These are phyloP conservation scores for Arenaria interpres DNA, from an alignment of 2,113 vertebrate species.

Conservation along the genomic window DNA sequence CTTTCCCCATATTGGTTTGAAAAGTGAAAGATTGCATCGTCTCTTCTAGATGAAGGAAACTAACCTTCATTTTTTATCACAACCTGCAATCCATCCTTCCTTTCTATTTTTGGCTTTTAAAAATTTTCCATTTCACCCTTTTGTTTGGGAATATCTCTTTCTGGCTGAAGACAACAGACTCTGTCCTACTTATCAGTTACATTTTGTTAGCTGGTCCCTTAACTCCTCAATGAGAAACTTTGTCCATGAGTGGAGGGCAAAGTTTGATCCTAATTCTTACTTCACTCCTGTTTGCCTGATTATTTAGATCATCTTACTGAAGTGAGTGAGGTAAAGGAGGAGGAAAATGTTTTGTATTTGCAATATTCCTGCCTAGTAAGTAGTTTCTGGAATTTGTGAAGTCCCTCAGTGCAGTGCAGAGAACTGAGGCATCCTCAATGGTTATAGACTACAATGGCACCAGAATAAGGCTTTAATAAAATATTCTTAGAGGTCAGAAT, in stretches of 20 bases:
- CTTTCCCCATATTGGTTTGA: background rate
- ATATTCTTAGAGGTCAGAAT: background rate
- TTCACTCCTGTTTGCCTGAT: background rate
- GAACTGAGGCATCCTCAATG: background rate
- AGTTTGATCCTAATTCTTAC: background rate
- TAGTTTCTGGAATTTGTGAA: background rate
- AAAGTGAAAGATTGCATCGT: background rate
- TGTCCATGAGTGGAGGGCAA: accelerated
- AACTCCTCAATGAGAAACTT: background rate
- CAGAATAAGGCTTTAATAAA: background rate
- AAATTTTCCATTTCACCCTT: background rate
- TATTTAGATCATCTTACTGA: background rate
- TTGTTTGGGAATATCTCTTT: background rate
- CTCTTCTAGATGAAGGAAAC: background rate
- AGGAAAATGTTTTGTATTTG: background rate
- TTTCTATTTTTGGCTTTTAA: background rate
- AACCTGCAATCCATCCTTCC: background rate
- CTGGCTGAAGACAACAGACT: background rate
- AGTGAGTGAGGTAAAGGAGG: background rate
- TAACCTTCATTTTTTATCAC: background rate
- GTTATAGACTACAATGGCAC: background rate
- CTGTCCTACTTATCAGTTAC: background rate
- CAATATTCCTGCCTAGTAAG: background rate
- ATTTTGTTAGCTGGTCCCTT: background rate
- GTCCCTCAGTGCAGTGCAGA: background rate